Evolutionary conservation across 2,113 vertebrate genomes (phyloP).

Genomic region (Cyanoliseus patagonus): DNA sequence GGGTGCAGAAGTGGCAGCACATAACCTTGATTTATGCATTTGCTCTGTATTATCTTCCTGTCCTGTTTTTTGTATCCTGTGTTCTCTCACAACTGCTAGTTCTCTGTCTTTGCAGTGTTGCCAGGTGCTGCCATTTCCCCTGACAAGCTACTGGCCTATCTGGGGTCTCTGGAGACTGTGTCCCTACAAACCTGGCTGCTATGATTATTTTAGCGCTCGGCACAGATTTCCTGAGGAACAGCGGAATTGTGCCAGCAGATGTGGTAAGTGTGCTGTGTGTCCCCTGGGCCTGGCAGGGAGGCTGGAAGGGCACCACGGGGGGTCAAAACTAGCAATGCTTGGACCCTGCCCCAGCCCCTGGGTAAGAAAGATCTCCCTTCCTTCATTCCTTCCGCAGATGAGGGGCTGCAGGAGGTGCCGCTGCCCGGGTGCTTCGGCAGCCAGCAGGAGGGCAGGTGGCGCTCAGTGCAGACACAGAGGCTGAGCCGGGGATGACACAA

Average conservation of each 20-base stretch:
- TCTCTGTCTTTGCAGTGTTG: not conserved
- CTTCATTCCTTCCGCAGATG: accelerated
- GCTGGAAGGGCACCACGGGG: not conserved
- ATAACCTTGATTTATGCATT: not conserved
- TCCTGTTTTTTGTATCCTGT: not conserved
- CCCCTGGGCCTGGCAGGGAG: accelerated
- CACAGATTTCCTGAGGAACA: not conserved
- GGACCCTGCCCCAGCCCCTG: not conserved
- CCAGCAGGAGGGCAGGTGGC: not conserved
- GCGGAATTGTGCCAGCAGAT: not conserved
- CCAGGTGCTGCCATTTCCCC: not conserved
- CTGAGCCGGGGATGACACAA: not conserved
- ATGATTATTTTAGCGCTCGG: not conserved
- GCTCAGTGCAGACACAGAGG: not conserved
- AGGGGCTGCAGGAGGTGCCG: not conserved
- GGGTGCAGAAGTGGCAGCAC: not conserved
- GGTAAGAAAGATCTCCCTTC: too few species aligned
- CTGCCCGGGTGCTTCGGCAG: not conserved
- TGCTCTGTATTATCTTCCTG: not conserved
- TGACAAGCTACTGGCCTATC: not conserved
- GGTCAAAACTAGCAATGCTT: not conserved
- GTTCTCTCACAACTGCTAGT: not conserved
- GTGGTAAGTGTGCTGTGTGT: accelerated
- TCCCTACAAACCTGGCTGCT: not conserved
- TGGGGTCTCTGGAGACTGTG: not conserved